phyloP scores from a whole-genome alignment of 2,888 invertebrate genomes.

The Andrena camellia region DNA sequence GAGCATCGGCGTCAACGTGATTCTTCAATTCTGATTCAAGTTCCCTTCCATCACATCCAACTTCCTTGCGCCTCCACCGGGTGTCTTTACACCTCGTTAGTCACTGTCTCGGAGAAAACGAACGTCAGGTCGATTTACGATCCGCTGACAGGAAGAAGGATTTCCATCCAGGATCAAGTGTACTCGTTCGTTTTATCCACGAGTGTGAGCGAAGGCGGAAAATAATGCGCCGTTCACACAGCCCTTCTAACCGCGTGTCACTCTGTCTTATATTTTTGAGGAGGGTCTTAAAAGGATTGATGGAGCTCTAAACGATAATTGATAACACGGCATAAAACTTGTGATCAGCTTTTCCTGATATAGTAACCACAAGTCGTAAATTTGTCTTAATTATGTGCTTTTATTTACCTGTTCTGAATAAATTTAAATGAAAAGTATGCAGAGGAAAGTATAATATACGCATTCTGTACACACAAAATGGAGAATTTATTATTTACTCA shows the following conservation, averaged over 20 bases:
- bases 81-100: slow-evolving; percentile 70
- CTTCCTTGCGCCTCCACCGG: slow-evolving; percentile 33
- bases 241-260: slow-evolving; percentile 39
- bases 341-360: not conserved
- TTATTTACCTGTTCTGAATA: not conserved
- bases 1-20: slow-evolving; percentile 25
- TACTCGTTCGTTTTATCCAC: slow-evolving; percentile 56
- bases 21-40: slow-evolving; percentile 44
- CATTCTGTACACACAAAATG: too few relatives aligned
- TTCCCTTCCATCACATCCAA: slow-evolving; percentile 42
- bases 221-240: slow-evolving; percentile 46
- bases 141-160: slow-evolving; percentile 71
- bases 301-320: slow-evolving; percentile 33
- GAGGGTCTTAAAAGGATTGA: slow-evolving; percentile 30
- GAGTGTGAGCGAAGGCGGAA: slow-evolving; percentile 40
- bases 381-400: not conserved
- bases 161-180: slow-evolving; percentile 66
- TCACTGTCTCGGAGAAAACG: slow-evolving; percentile 65
- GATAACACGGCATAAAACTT: slow-evolving; percentile 6
- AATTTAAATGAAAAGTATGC: too few relatives aligned
- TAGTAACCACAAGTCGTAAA: not conserved
- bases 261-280: slow-evolving; percentile 23
- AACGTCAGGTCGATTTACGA: slow-evolving; percentile 71
- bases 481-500: too few relatives aligned
- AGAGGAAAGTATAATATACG: too few relatives aligned